phyloP scores from a whole-genome alignment of 1,140 invertebrate genomes.

The Camponotus pennsylvanicus region DNA sequence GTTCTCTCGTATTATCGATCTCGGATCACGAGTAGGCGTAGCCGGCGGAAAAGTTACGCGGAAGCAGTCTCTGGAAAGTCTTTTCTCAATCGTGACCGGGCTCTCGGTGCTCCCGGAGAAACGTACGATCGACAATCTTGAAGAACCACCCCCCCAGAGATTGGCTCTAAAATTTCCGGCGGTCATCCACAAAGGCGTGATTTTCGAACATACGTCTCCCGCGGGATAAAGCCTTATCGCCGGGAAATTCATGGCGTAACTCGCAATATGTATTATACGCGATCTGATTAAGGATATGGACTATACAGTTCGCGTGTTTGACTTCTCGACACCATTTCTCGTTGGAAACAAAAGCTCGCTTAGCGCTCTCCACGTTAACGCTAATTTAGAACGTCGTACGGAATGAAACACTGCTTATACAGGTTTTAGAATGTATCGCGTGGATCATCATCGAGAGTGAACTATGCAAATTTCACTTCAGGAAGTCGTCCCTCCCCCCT shows the following conservation, averaged over 20 bases:
- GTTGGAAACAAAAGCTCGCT: not conserved
- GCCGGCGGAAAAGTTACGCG: slow-evolving; percentile 66
- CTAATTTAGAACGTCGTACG: slow-evolving; percentile 20
- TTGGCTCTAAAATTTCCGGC: slow-evolving; percentile 71
- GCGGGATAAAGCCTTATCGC: slow-evolving; percentile 64
- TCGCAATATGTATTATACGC: not conserved
- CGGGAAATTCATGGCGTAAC: slow-evolving; percentile 44
- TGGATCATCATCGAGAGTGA: slow-evolving; percentile 47
- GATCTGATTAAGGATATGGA: slow-evolving; percentile 20
- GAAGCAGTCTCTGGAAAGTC: slow-evolving; percentile 69
- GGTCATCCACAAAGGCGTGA: slow-evolving; percentile 70
- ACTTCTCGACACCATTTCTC: not conserved
- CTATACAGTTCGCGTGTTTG: slow-evolving; percentile 17
- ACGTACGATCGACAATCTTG: slow-evolving; percentile 51
- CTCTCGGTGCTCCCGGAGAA: slow-evolving; percentile 6
- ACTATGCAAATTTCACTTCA: slow-evolving; percentile 55
- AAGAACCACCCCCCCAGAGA: slow-evolving; percentile 67
- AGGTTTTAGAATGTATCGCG: slow-evolving; percentile 24
- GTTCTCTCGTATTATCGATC: slow-evolving; percentile 28
- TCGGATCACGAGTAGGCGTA: slow-evolving; percentile 65
- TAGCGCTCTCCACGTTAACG: not conserved
- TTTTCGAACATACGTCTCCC: slow-evolving; percentile 69
- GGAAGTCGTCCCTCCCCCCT: not conserved
- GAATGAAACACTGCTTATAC: slow-evolving; percentile 26
- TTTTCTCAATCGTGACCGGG: slow-evolving; percentile 53